Percentiles rank a stretch among this genome's conserved stretches.
Evolutionary conservation across 2,797 vertebrate genomes (phyloP).

Genomic region (Monodelphis domestica): DNA sequence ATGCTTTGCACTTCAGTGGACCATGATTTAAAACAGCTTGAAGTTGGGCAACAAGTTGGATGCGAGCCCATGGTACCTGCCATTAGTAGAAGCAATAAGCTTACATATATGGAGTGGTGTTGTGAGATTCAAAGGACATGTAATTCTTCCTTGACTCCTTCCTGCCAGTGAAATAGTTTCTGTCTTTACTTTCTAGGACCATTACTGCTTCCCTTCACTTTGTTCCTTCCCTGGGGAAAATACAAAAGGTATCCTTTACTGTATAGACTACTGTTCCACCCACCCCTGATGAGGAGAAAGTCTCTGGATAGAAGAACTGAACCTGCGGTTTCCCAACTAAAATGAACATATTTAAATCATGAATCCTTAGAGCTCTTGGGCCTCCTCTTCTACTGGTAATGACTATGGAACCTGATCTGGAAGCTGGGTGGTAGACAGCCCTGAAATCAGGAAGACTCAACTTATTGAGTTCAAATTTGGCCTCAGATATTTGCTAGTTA

Average conservation of each 20-base stretch:
- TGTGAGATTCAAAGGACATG: not conserved
- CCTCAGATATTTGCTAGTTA: not conserved
- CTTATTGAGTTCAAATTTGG: not conserved
- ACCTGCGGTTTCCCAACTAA: conserved; percentile 1
- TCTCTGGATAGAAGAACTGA: not conserved
- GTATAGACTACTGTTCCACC: not conserved
- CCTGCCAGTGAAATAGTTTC: not conserved
- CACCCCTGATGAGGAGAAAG: conserved; percentile 4
- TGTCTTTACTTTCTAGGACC: conserved; percentile 19
- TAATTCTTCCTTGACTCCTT: not conserved
- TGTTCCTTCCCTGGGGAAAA: conserved; percentile 35
- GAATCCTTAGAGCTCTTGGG: not conserved
- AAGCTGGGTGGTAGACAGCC: not conserved
- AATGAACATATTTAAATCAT: not conserved
- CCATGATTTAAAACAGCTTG: not conserved
- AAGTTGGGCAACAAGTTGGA: not conserved
- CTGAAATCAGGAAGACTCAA: not conserved
- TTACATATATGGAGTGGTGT: not conserved
- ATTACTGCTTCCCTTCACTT: not conserved
- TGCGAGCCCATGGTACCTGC: not conserved
- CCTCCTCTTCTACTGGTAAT: not conserved
- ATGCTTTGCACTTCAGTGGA: not conserved
- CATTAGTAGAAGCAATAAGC: not conserved
- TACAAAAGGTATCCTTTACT: conserved; percentile 8
- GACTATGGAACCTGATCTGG: not conserved